Evolutionary conservation across 2,797 vertebrate genomes (phyloP), one percentile per base, ranked within the genome.

Genomic region (Galago senegalensis): DNA sequence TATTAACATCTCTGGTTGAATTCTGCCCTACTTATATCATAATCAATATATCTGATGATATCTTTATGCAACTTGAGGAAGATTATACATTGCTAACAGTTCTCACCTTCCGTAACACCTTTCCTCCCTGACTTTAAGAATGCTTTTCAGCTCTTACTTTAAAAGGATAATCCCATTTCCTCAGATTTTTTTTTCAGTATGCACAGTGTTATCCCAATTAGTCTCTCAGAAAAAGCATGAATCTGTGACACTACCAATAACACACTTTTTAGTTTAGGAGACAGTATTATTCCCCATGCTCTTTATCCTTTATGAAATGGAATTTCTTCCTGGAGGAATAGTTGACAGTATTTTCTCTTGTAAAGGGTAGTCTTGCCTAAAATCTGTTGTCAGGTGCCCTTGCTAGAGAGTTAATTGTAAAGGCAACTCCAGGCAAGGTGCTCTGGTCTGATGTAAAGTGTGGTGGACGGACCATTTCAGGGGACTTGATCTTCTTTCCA

Each of bases 121-220:
- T 84, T 60, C 65, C 31, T 65, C 67, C 23, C 46, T 58, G 40
- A 43, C 40, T 61, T 93, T 86, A 87, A 43, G 21, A 46, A 31
- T 67, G 72, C 3, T 81, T 88, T 73, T 90, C 77, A 82, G 4
- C 31, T 73, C 9, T 79, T 58, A 87, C 46, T 94, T 89, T 85
- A 87, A 87, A 91, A 95, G 61, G 49, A 85, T 92, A 90, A 82
- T 90, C 43, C 40, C 29, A 96, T 75, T 75, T 95, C 67, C n/a
- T 83, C 69, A 34, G 46, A 70, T 27, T 70, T 88, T 77, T 65
- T 53, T 53, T 89, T 49, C 81, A 91, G 27, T 43, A 88, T 86
- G 40, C 56, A 91, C 37, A 65, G 37, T 37, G 10, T 61, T 91
- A 49, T 85, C 23, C 37, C 31, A 91, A 21, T 79, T 53, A n/a